These are phyloP conservation scores for Pseudomyrmex flavicornis DNA, from an alignment of 1,140 invertebrate genomes.

Conservation along the genomic window DNA sequence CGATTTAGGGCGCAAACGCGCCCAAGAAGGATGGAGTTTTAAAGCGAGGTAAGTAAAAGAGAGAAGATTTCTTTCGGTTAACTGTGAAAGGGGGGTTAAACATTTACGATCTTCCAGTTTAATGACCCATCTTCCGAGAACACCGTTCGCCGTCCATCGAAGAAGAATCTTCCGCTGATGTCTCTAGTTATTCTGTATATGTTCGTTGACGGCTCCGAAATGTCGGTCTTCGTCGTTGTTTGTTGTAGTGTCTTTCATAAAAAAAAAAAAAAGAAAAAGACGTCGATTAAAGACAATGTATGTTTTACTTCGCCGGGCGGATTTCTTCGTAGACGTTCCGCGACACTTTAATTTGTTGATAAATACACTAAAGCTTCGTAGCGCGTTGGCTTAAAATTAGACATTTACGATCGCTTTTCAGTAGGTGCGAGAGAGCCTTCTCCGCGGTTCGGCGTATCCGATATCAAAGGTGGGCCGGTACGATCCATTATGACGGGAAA, in stretches of 20 bases:
- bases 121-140: conserved; percentile 65
- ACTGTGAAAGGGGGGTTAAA: conserved; percentile 51
- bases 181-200: conserved; percentile 2
- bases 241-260: background rate
- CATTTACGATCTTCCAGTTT: conserved; percentile 70
- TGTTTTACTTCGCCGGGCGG: background rate
- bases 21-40: background rate
- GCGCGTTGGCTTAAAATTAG: conserved; percentile 73
- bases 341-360: conserved; percentile 75
- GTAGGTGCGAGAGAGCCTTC: conserved; percentile 65
- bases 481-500: conserved; percentile 60
- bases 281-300: conserved; percentile 50
- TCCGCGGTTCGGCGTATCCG: conserved; percentile 68
- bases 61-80: conserved; percentile 43
- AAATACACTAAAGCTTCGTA: conserved; percentile 69
- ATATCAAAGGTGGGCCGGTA: conserved; percentile 70
- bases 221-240: background rate
- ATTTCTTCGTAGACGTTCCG: background rate
- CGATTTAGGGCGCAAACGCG: conserved; percentile 26
- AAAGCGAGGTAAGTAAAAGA: background rate
- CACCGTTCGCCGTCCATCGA: background rate
- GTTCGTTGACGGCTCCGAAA: background rate
- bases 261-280: background rate
- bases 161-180: background rate
- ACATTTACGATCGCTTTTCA: conserved; percentile 74